These are phyloP conservation scores for Campoletis raptor DNA, from an alignment of 2,888 invertebrate genomes.

Conservation along the genomic window DNA sequence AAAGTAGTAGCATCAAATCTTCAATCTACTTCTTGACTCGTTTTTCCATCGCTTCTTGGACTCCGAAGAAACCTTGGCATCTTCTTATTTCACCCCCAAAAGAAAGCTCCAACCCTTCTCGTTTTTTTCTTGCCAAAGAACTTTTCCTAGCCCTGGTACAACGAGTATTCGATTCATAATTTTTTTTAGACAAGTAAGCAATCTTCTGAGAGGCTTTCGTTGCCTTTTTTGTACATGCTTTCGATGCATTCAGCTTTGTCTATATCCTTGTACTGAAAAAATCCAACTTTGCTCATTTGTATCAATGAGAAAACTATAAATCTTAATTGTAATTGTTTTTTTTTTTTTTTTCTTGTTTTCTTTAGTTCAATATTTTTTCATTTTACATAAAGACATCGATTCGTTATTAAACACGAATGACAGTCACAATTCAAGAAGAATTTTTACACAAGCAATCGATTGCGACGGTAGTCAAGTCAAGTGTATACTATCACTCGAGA, in stretches of 20 bases:
- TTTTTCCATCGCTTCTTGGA: constrained; percentile 34
- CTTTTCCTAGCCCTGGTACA: not conserved
- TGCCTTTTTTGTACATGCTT: no score
- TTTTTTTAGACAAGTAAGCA: not conserved
- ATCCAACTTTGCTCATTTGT: no score
- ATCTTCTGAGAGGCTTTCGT: no score
- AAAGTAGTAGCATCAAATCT: constrained; percentile 57
- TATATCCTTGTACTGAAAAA: not conserved
- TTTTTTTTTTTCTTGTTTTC: no score
- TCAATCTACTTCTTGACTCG: constrained; percentile 50
- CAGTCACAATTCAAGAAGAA: not conserved
- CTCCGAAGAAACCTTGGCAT: constrained; percentile 4
- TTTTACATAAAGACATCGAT: not conserved
- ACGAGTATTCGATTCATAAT: not conserved
- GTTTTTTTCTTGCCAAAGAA: not conserved
- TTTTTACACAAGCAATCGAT: not conserved
- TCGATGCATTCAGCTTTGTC: not conserved
- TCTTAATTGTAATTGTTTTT: not conserved
- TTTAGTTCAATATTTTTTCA: no score
- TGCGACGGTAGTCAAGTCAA: not conserved
- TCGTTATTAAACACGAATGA: not conserved
- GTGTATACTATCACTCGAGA: constrained; percentile 24
- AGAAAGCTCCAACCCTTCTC: constrained; percentile 44
- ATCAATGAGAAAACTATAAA: not conserved
- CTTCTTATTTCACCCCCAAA: constrained; percentile 40